phyloP scores from a whole-genome alignment of 2,888 invertebrate genomes.

The Blastobasis adustella region DNA sequence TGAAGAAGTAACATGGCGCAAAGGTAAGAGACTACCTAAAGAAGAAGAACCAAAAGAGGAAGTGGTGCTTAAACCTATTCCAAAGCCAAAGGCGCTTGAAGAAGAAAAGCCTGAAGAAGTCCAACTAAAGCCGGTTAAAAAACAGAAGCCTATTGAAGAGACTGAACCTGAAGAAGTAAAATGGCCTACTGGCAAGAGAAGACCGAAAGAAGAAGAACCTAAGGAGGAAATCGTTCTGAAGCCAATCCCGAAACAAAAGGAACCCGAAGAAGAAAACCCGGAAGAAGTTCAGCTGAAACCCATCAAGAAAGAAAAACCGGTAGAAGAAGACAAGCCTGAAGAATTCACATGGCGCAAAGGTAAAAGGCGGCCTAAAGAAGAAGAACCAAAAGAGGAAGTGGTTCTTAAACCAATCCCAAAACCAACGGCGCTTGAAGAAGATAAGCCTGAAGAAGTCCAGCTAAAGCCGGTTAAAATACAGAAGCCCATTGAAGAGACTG shows the following conservation, averaged over 20 bases:
- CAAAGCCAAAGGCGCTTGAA: conserved; percentile 22
- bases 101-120: conserved; percentile 33
- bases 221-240: conserved; percentile 29
- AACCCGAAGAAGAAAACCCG: conserved; percentile 28
- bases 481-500: conserved; percentile 23
- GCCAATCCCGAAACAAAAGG: conserved; percentile 30
- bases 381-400: conserved; percentile 32
- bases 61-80: conserved; percentile 43
- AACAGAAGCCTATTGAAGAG: conserved; percentile 25
- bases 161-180: conserved; percentile 27
- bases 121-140: conserved; percentile 35
- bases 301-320: conserved; percentile 21
- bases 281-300: conserved; percentile 56
- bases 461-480: conserved; percentile 23
- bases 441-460: conserved; percentile 55
- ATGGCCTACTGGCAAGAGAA: conserved; percentile 30
- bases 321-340: conserved; percentile 27
- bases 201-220: conserved; percentile 42
- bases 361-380: conserved; percentile 34
- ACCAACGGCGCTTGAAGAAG: conserved; percentile 31
- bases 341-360: conserved; percentile 36
- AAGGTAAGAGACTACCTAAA: conserved; percentile 17
- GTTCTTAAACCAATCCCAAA: conserved; percentile 37
- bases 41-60: conserved; percentile 50
- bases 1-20: conserved; percentile 24